Conservation (phyloP, 2,113 vertebrate species). For the Collichthys lucidus region DNA sequence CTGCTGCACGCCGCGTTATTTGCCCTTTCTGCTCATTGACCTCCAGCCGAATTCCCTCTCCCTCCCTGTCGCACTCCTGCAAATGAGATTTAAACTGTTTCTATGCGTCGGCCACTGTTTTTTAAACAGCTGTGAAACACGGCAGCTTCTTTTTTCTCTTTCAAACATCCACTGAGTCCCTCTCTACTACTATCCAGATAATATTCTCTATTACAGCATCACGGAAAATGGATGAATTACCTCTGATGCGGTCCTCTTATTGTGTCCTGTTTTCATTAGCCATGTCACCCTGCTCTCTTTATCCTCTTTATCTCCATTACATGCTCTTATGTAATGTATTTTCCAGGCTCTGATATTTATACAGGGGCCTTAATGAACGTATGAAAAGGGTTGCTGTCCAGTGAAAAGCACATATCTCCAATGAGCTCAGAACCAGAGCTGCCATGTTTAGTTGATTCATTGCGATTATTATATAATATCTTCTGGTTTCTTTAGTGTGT, state of each 20-base stretch:
- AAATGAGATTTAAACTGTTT: conserved; percentile 32
- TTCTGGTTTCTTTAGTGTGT: too few relatives aligned
- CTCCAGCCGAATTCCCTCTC: conserved; percentile 46
- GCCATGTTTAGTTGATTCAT: too few relatives aligned
- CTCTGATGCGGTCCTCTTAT: conserved; percentile 28
- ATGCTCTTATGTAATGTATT: not conserved
- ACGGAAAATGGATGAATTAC: conserved; percentile 46
- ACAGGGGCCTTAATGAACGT: not conserved
- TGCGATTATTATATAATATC: too few relatives aligned
- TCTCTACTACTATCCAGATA: conserved; percentile 19
- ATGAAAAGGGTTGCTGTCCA: not conserved
- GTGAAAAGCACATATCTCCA: not conserved
- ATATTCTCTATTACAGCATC: conserved; percentile 13
- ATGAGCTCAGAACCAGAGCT: not conserved
- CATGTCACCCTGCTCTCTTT: conserved; percentile 18
- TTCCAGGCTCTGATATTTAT: conserved; percentile 17
- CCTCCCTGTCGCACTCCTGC: conserved; percentile 2
- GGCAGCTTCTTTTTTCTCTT: not conserved
- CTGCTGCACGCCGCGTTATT: conserved; percentile 50
- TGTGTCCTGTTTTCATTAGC: conserved; percentile 50
- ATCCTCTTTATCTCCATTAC: not conserved
- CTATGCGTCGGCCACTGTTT: not conserved
- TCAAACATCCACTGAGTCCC: conserved; percentile 14
- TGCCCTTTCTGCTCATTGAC: conserved; percentile 70
- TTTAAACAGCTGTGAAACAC: not conserved